Evolutionary conservation across 1,140 invertebrate species (phyloP), one percentile per base, ranked within the genome.

Genomic region (Temnothorax curvispinosus): DNA sequence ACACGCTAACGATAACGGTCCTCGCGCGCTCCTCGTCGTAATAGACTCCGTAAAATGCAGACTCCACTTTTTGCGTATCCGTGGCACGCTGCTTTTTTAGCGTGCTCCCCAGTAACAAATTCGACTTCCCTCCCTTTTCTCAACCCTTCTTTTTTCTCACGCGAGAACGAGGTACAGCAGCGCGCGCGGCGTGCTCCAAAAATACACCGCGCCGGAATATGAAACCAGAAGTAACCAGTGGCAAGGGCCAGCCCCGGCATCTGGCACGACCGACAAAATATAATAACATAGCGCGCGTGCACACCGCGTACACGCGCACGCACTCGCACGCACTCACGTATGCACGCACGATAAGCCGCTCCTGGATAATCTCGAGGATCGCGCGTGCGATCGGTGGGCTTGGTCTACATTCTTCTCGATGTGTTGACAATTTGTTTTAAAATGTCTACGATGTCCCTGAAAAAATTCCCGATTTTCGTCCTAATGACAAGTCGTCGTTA

Each of bases 181-280:
- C 76, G 41, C 13, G 65, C 54, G 75, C 27, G 47, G 41, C 65
- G 47, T 5, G 76, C 44, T 85, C 84, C 77, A 86, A 86, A 86
- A 86, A 86, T 86, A 86, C 54, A 81, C 52, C 76, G 27, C 65
- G 85, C 54, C 52, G 77, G 76, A 82, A 81, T 86, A 86, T 71
- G 85, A 86, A 86, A 80, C 76, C 76, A 86, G 77, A 86, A 86
- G 85, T 86, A 86, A 86, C 85, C 85, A 78, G 85, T 80, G 74
- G 85, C 76, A 81, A 86, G 76, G 77, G 60, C 76, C 38, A 21
- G 78, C 27, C 18, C 65, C 65, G 64, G 85, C 85, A 86, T 86
- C 85, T 86, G 85, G 85, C 77, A 86, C 60, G 75, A 41, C 84
- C 75, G 72, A 81, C 76, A 86, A 86, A 86, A 86, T 86, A 86